Evolutionary conservation across 2,113 vertebrate species (phyloP), one percentile per base, ranked within the genome.

Genomic region (Tenrec ecaudatus): DNA sequence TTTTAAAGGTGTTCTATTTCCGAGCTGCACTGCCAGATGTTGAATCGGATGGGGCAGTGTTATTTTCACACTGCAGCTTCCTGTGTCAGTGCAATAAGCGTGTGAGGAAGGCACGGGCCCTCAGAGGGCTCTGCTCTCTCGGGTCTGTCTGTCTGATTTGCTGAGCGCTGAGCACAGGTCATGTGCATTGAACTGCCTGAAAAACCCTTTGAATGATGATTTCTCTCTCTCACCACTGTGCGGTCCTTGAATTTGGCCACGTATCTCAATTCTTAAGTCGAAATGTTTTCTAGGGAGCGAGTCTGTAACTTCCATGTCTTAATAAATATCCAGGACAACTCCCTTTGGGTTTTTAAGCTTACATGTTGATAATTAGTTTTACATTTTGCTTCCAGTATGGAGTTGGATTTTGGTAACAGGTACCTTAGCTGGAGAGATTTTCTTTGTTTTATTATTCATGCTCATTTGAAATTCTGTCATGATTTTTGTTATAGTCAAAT

Each of bases 311-410:
- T 81, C 36, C 29, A 64, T 23, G 76, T 79, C 27, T 1, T 11
- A 90, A 17, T 47, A 82, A 85, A 81, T 92, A 92, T 75, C 36
- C 53, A 47, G 7, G 77, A 86, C 12, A 25, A 68, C 43, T 88
- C 7, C 15, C 33, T 93, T 47, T 57, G 71, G 25, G 60, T 20
- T 75, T 90, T 78, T 60, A 36, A 10, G 20, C 68, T 25, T 79
- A 19, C 27, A 16, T 66, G 78, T 90, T 91, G 58, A 31, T 87
- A 38, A 77, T 87, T 88, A 29, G 89, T 92, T 71, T 40, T 90
- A 64, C 93, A 11, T 47, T 85, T 84, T 43, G 22, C 43, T 5
- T 95, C 11, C 89, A 90, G 11, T 88, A 66, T 25, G 88, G n/a
- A 57, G 33, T 43, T 90, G 27, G 15, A 1, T 86, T 92, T 58